Evolutionary conservation across 2,113 vertebrate genomes (phyloP), one percentile per base, ranked within the genome.

Genomic region (Pteropus alecto): DNA sequence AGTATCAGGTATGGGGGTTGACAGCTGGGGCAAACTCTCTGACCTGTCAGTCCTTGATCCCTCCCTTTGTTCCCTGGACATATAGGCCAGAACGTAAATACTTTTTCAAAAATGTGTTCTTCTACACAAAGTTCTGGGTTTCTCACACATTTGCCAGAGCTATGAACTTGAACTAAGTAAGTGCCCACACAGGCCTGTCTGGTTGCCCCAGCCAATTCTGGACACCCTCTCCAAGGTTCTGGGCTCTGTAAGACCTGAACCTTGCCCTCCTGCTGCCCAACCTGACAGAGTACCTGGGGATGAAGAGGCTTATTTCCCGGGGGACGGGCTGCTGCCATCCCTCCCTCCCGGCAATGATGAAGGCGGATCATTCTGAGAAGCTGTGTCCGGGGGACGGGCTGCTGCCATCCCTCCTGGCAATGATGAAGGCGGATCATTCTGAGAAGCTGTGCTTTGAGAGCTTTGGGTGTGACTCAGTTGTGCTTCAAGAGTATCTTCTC

Each of bases 311-410:
- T 71, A 3, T 0, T 6, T 26, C 38, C 51, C 6, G 2, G 15
- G 82, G 1, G 16, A 6, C 4, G 9, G 35, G 56, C 2, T 3
- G n/a, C 68, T n/a, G 26, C 15, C 7, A 0, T 61, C 22, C 41
- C 41, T 61, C 22, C 41, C 41, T 96, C 16, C 13, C 77, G 5
- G 56, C 22, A n/a, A 19, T 4, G 24, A 46, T 48, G 63, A 83
- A 90, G 19, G 14, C 0, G 1, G 41, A 18, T 19, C 26, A 5
- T 30, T 63, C 21, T 35, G 48, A n/a, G n/a, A n/a, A n/a, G n/a
- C n/a, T n/a, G n/a, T n/a, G n/a, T 43, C 51, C 6, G 2, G 15
- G 82, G 1, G 16, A 6, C 4, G 9, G 35, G 56, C 2, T 3
- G n/a, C 68, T n/a, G 26, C 15, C 7, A 0, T 61, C 22, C 41